These are phyloP conservation scores for Cryptophagus acutangulus DNA, from an alignment of 2,888 invertebrate species.

Conservation along the genomic window DNA sequence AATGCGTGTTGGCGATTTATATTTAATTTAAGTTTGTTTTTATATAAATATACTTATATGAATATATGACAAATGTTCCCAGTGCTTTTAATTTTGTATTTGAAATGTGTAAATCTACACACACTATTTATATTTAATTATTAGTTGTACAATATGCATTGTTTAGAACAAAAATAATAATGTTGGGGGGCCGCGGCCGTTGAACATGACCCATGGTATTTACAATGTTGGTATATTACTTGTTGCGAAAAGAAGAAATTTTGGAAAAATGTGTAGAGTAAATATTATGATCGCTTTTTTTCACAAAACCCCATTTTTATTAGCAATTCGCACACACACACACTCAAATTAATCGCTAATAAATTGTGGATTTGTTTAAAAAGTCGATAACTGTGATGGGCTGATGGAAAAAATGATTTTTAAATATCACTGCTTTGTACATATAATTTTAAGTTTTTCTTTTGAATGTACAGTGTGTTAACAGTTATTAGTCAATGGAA, in stretches of 20 bases:
- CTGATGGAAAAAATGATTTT: conserved; percentile 23
- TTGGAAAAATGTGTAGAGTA: conserved; percentile 16
- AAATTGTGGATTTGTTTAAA: conserved; percentile 32
- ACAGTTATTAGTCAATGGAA: conserved; percentile 48
- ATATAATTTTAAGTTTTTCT: conserved; percentile 46
- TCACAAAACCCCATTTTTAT: conserved; percentile 23
- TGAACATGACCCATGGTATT: conserved; percentile 13
- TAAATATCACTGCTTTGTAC: conserved; percentile 44
- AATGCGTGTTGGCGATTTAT: conserved; percentile 25
- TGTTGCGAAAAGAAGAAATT: not conserved
- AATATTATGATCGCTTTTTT: conserved; percentile 31
- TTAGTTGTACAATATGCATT: conserved; percentile 21
- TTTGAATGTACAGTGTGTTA: conserved; percentile 50
- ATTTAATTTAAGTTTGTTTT: conserved; percentile 25
- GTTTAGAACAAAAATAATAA: conserved; percentile 17
- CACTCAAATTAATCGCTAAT: not conserved
- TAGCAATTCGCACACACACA: too few species aligned
- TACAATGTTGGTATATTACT: too few species aligned
- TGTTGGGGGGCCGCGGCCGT: too few species aligned
- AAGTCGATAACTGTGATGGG: conserved; percentile 35
- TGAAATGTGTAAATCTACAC: conserved; percentile 17
- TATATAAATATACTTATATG: conserved; percentile 1
- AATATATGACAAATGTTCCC: conserved; percentile 14
- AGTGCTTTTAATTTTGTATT: conserved; percentile 25
- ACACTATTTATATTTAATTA: conserved; percentile 26